Evolutionary conservation across 2,113 vertebrate species (phyloP).

Genomic region (Ammodytes dubius): DNA sequence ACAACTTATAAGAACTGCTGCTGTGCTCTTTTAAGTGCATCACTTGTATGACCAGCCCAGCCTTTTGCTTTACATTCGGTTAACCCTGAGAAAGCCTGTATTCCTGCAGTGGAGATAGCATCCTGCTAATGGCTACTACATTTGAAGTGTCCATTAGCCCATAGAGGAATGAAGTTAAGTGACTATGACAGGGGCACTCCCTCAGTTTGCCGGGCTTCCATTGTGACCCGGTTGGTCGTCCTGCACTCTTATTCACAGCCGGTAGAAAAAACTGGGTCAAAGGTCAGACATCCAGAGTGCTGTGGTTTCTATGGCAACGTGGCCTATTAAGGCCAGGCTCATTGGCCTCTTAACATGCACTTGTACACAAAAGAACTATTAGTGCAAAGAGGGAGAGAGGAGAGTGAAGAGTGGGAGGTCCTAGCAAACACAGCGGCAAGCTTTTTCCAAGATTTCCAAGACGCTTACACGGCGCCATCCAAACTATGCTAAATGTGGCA

Average conservation of each 20-base stretch:
- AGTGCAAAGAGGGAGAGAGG: conserved; percentile 81
- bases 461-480: conserved; percentile 32
- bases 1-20: neutral
- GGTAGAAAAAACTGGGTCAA: conserved; percentile 85
- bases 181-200: conserved; percentile 84
- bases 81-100: conserved; percentile 39
- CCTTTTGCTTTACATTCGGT: conserved; percentile 43
- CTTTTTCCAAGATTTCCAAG: conserved; percentile 69
- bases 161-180: conserved; percentile 85
- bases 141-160: conserved; percentile 83
- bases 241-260: conserved; percentile 83
- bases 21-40: neutral
- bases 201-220: conserved; percentile 79
- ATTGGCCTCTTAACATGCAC: conserved; percentile 88
- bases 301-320: conserved; percentile 82
- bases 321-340: conserved; percentile 86
- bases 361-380: conserved; percentile 89
- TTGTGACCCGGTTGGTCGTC: conserved; percentile 82
- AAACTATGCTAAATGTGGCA: neutral
- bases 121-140: conserved; percentile 75
- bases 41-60: conserved; percentile 5
- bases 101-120: conserved; percentile 59
- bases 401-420: conserved; percentile 76
- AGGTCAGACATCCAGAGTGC: conserved; percentile 87
- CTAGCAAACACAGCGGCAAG: conserved; percentile 52